Conservation (phyloP, 2,888 invertebrate species). For the Xestia ashworthii region DNA sequence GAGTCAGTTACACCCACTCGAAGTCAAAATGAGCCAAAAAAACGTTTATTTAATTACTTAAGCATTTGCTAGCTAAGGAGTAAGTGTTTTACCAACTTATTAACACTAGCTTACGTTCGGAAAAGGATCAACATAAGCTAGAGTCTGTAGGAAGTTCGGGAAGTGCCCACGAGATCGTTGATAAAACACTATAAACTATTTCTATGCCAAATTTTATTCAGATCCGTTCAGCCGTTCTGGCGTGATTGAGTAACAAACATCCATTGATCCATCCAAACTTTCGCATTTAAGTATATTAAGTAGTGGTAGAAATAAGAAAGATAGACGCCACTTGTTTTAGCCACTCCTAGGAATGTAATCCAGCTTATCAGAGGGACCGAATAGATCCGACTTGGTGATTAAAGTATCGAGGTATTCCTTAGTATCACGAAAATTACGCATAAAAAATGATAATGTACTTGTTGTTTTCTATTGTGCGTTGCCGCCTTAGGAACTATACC, state of each 20-base stretch:
- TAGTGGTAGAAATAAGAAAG: background rate
- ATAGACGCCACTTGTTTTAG: conserved; percentile 1
- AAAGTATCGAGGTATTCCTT: background rate
- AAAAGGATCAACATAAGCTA: background rate
- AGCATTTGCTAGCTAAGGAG: too few species aligned
- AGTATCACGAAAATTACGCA: background rate
- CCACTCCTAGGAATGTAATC: conserved; percentile 15
- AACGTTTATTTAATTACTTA: background rate
- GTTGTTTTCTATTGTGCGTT: background rate
- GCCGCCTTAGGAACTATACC: background rate
- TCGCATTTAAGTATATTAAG: background rate
- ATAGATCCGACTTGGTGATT: background rate
- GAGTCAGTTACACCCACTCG: background rate
- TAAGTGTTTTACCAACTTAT: background rate
- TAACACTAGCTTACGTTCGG: background rate
- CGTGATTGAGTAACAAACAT: background rate
- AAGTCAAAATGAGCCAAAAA: background rate
- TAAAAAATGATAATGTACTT: background rate
- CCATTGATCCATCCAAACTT: background rate
- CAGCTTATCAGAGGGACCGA: background rate
- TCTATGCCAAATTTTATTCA: background rate
- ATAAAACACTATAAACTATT: background rate
- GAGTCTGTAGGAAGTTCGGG: background rate
- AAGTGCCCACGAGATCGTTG: background rate
- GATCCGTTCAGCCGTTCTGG: background rate